These are phyloP conservation scores for Coryphaenoides rupestris DNA, from an alignment of 2,113 vertebrate species.

Conservation along the genomic window DNA sequence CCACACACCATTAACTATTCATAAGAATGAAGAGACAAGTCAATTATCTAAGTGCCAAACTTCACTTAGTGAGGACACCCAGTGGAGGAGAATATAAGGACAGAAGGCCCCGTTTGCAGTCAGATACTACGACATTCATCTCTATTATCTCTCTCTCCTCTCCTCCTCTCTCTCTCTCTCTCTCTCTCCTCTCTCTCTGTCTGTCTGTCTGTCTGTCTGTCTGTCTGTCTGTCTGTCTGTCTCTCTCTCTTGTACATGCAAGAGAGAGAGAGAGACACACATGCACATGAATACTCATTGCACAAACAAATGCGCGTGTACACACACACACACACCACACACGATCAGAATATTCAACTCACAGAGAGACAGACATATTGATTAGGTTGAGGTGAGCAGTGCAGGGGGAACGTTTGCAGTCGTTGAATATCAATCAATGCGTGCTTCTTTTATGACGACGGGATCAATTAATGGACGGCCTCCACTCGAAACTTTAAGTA, in stretches of 20 bases:
- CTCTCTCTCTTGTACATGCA: background rate
- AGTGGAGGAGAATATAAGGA: conserved; percentile 21
- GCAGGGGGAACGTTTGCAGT: conserved; percentile 38
- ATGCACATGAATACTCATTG: no score
- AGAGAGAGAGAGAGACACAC: no score
- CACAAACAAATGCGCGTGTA: no score
- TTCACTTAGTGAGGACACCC: conserved; percentile 56
- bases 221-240: no score
- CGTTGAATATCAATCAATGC: conserved; percentile 62
- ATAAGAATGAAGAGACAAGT: conserved; percentile 59
- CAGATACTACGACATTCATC: no score
- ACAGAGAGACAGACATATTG: conserved; percentile 68
- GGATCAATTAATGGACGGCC: conserved; percentile 36
- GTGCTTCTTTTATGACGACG: conserved; percentile 51
- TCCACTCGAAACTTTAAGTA: conserved; percentile 37
- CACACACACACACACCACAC: conserved; percentile 11
- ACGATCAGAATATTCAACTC: conserved; percentile 29
- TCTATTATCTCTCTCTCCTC: no score
- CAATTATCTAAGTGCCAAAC: conserved; percentile 55
- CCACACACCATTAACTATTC: conserved; percentile 61
- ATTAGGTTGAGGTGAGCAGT: conserved; percentile 55
- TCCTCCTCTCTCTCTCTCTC: no score
- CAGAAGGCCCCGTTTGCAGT: background rate
- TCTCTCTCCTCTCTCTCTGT: no score
- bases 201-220: no score